Base-by-base conservation (phyloP, 2,113 vertebrate genomes). In the Athene noctua region DNA sequence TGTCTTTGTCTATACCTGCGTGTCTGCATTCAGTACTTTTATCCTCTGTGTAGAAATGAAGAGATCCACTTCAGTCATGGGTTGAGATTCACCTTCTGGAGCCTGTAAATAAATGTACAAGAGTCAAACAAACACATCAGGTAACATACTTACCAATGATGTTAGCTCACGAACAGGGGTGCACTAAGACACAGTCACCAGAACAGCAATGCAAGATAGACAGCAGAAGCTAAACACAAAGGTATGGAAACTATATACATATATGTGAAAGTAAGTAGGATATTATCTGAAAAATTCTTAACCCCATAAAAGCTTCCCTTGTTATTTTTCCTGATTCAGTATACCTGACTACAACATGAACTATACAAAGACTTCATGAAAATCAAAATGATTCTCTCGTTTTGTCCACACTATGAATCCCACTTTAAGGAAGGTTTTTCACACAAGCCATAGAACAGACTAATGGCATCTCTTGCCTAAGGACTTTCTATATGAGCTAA, bases 11-110 rank as follows among this genome's bases (percentile, higher is more conserved):
- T 91, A 63, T 99, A 99, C 99, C 99, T 99, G 99, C 13, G 99
- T 99, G 95, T 99, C 99, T 13, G 99, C 99, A 65, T 99, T 99
- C 94, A 99, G 97, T 15, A 99, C 99, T 99, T 99, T 99, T 95
- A 99, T 99, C 97, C 99, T 99, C 97, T 99, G 99, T 13, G 99
- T 99, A 61, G 99, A 99, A 96, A 99, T 99, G 98, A 99, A 99
- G 96, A 99, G 99, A 90, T 99, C 99, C 96, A 99, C 99, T 96
- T 99, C 99, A 2, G 99, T 99, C 99, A 99, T 98, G 32, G 99
- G 98, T 70, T 99, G 99, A 88, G 99, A 98, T 93, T 99, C 99
- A 4, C 98, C 98, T 97, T 99, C 99, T 57, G 99, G 98, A 77
- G 98, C 98, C 99, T 99, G 90, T 46, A 97, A 97, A 94, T 92